These are phyloP conservation scores for Neopipo cinnamomea DNA, from an alignment of 2,113 vertebrate genomes.

Conservation along the genomic window DNA sequence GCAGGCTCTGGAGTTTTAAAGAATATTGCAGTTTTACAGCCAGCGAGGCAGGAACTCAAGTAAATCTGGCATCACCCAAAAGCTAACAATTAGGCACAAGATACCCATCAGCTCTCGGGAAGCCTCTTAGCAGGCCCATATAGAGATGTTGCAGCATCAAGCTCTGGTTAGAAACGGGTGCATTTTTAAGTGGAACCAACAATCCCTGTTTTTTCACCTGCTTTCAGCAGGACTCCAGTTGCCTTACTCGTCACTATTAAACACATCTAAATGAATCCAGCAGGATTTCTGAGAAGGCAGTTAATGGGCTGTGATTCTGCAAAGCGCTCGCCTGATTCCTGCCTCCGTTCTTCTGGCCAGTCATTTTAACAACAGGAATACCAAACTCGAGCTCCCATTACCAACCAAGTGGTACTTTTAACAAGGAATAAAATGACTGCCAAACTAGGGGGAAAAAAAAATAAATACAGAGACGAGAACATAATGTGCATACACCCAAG, in stretches of 20 bases:
- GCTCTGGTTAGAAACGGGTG: not conserved
- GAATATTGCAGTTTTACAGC: not conserved
- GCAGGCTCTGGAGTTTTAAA: not conserved
- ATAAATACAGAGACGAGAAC: not conserved
- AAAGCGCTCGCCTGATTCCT: not conserved
- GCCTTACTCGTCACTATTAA: not conserved
- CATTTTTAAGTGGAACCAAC: not conserved
- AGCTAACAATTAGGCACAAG: not conserved
- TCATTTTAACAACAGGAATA: not conserved
- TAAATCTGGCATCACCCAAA: not conserved
- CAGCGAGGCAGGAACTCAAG: not conserved
- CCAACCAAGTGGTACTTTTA: not conserved
- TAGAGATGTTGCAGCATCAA: not conserved
- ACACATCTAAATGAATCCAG: not conserved
- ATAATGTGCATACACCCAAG: constrained; percentile 12
- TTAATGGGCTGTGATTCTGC: not conserved
- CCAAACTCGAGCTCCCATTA: not conserved
- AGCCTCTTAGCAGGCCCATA: not conserved
- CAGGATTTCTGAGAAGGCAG: not conserved
- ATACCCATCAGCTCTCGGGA: not conserved
- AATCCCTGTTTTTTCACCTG: not conserved
- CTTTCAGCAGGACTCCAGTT: not conserved
- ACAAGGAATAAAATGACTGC: not conserved
- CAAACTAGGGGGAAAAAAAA: not conserved
- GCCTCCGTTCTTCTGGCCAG: not conserved